A percentile compares a stretch with the other conserved stretches of the same genome.
Conservation (phyloP, 2,113 vertebrate species). For the Siniperca chuatsi region DNA sequence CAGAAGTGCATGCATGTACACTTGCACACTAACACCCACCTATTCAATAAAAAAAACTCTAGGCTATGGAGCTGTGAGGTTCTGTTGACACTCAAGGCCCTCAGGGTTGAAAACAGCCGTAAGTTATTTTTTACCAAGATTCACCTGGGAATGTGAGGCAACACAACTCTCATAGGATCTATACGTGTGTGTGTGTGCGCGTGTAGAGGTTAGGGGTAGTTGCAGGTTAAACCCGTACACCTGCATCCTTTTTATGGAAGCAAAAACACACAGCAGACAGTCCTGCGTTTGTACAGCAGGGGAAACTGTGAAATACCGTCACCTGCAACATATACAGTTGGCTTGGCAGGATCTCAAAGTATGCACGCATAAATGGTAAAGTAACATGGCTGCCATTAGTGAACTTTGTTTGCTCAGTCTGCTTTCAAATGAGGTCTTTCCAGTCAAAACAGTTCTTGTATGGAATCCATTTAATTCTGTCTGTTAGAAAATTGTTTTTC, state of each 20-base stretch:
- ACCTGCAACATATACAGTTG: constrained; percentile 46
- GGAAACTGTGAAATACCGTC: constrained; percentile 53
- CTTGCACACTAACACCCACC: not conserved
- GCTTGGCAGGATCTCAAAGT: constrained; percentile 48
- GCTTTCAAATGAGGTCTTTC: constrained; percentile 18
- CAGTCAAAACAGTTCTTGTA: constrained; percentile 13
- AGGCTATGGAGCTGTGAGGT: constrained; percentile 1
- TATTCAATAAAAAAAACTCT: constrained; percentile 1
- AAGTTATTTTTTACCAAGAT: constrained; percentile 50
- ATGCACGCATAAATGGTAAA: constrained; percentile 50
- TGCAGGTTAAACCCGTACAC: constrained; percentile 67
- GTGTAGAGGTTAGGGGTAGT: constrained; percentile 24
- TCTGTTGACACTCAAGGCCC: constrained; percentile 36
- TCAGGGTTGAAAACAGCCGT: constrained; percentile 12
- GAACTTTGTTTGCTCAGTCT: constrained; percentile 30
- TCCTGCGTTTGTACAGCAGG: constrained; percentile 46
- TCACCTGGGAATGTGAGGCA: constrained; percentile 27
- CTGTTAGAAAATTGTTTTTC: constrained; percentile 11
- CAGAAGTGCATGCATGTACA: not conserved
- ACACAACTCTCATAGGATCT: constrained; percentile 20
- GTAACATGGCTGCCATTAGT: constrained; percentile 45
- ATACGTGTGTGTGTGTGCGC: constrained; percentile 6
- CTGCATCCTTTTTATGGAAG: constrained; percentile 74
- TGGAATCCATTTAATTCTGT: constrained; percentile 26
- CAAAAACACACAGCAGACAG: constrained; percentile 65